These are phyloP conservation scores for Pollimyrus isidori DNA, from an alignment of 2,113 vertebrate genomes.

Conservation along the genomic window DNA sequence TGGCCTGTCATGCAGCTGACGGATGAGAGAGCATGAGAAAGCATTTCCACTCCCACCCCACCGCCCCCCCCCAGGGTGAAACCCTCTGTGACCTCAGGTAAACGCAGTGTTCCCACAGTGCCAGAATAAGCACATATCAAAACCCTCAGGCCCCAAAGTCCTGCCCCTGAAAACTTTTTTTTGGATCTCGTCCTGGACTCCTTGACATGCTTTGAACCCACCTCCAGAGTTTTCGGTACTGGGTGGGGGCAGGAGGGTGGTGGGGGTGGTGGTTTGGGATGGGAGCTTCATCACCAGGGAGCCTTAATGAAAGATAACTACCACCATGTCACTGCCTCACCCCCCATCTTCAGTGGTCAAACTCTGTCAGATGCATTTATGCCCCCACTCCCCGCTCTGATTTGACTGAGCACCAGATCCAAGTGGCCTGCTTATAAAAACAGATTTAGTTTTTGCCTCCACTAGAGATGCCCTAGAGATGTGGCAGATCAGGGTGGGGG, in stretches of 20 bases:
- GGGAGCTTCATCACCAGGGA: not conserved
- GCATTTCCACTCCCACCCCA: slow-evolving; percentile 19
- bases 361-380: not conserved
- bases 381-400: not conserved
- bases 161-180: not conserved
- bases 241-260: not conserved
- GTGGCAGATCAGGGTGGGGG: not conserved
- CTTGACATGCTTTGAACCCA: slow-evolving; percentile 25
- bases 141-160: not conserved
- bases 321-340: not conserved
- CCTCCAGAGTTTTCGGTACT: not conserved
- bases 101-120: slow-evolving; percentile 40
- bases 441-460: not conserved
- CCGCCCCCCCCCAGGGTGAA: not conserved
- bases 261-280: not conserved
- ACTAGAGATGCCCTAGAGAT: not conserved
- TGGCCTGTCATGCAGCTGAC: slow-evolving; percentile 28
- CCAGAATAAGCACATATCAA: slow-evolving; percentile 34
- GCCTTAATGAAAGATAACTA: not conserved
- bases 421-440: not conserved
- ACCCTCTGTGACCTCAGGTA: slow-evolving; percentile 26
- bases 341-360: not conserved
- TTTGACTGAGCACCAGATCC: not conserved
- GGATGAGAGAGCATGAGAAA: slow-evolving; percentile 32
- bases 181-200: slow-evolving; percentile 16